Evolutionary conservation across 1,140 invertebrate genomes (phyloP), one percentile per base, ranked within the genome.

Genomic region (Mylabris phalerata): DNA sequence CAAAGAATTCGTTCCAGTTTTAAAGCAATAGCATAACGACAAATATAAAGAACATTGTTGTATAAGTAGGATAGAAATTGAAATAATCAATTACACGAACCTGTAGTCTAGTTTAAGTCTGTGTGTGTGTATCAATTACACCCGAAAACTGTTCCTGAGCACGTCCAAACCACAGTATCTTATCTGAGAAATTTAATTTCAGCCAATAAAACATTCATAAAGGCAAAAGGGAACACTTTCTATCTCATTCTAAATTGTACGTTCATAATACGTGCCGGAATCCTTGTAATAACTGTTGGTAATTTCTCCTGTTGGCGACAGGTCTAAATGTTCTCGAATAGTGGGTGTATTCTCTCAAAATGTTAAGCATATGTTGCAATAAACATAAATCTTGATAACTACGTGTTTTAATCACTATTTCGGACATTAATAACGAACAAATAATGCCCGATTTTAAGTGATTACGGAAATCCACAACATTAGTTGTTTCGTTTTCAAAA

Each of bases 151-250:
- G 52, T 47, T 55, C 52, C 44, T 32, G 32, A 47, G 25, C 44
- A 55, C 52, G 44, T 55, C 52, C 45, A 57, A 59, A 59, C 56
- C 57, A 63, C 63, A 58, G 55, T 67, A 65, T 62, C 60, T 63
- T 62, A 63, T 65, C 59, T 56, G 43, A 43, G 55, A 67, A 68
- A 68, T 68, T 68, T 68, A 67, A 68, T 68, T 68, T 68, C 57
- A 54, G 63, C 67, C 65, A 65, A 68, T 68, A 68, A 68, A 67
- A 67, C 67, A 67, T 67, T 65, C 67, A 68, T 68, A 67, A 66
- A 65, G 63, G 55, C 39, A 48, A 49, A 58, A 43, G 49, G 47
- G 55, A 58, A 59, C 32, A 32, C 32, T 32, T 32, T 32, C 32
- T 32, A 4, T 32, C 4, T 32, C 32, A 1, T 32, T 32, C 4